Percentiles rank a stretch among this genome's conserved stretches.
These are phyloP conservation scores for Butastur rufipennis DNA, from an alignment of 2,113 vertebrate genomes.

Conservation along the genomic window DNA sequence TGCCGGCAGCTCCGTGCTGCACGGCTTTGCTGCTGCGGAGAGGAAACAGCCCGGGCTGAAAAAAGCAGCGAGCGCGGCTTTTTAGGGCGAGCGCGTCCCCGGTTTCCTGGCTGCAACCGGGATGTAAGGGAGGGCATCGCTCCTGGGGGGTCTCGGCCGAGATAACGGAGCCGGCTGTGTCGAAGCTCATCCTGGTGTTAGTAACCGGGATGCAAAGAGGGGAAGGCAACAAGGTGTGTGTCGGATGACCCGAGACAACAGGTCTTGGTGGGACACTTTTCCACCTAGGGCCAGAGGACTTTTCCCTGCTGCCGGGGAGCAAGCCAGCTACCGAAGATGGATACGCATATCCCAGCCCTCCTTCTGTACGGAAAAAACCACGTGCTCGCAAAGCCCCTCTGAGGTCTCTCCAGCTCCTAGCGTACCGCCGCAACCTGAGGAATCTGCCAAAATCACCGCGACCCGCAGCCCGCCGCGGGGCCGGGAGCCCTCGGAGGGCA, in stretches of 20 bases:
- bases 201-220: rapidly evolving
- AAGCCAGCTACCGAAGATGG: rapidly evolving
- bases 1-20: too few relatives aligned
- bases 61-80: rapidly evolving
- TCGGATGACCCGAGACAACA: rapidly evolving
- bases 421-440: neutral
- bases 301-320: neutral
- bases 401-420: neutral
- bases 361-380: neutral
- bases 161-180: rapidly evolving
- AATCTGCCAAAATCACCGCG: rapidly evolving
- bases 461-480: rapidly evolving
- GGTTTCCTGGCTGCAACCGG: rapidly evolving
- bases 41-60: neutral
- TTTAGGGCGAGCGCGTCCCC: rapidly evolving
- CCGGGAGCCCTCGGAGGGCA: rapidly evolving
- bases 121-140: rapidly evolving
- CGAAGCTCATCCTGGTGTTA: rapidly evolving
- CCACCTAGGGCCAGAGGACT: neutral
- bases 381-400: rapidly evolving
- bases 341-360: neutral
- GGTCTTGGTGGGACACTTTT: neutral
- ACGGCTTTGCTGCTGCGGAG: neutral
- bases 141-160: rapidly evolving
- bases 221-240: too few relatives aligned